phyloP scores from a whole-genome alignment of 2,797 vertebrate species.

The Synaphobranchus kaupii region DNA sequence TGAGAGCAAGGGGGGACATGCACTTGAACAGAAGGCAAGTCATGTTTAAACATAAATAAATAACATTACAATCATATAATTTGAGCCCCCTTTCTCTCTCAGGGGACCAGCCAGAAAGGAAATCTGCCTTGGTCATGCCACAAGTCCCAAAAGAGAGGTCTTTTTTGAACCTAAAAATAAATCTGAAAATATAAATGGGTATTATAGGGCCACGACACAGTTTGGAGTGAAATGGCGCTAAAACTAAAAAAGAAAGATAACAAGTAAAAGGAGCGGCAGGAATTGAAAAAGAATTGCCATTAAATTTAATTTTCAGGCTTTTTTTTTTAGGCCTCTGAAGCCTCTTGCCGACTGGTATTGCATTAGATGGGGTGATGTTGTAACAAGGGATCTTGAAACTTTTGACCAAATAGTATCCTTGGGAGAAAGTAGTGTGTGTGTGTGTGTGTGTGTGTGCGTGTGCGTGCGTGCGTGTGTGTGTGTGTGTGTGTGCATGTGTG shows the following conservation, averaged over 20 bases:
- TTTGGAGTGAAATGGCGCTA: background rate
- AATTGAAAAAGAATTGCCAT: background rate
- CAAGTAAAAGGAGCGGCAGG: background rate
- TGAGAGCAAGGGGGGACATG: conserved; percentile 38
- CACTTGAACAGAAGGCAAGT: background rate
- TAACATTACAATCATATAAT: background rate
- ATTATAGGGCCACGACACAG: conserved; percentile 9
- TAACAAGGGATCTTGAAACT: no score
- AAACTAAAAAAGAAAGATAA: background rate
- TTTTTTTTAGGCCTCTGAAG: no score
- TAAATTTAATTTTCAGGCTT: no score
- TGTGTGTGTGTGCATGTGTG: no score
- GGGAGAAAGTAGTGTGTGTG: no score
- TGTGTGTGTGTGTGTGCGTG: no score
- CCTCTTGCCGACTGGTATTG: no score
- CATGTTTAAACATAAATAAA: background rate
- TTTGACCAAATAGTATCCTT: no score
- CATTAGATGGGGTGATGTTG: no score
- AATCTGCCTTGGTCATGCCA: background rate
- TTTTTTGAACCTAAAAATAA: conserved; percentile 20
- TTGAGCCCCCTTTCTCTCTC: background rate
- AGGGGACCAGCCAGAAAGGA: background rate
- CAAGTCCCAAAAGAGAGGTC: background rate
- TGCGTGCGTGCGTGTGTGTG: no score
- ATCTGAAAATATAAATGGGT: background rate